These are phyloP conservation scores for Seladonia tumulorum DNA, from an alignment of 2,888 invertebrate genomes.

Conservation along the genomic window DNA sequence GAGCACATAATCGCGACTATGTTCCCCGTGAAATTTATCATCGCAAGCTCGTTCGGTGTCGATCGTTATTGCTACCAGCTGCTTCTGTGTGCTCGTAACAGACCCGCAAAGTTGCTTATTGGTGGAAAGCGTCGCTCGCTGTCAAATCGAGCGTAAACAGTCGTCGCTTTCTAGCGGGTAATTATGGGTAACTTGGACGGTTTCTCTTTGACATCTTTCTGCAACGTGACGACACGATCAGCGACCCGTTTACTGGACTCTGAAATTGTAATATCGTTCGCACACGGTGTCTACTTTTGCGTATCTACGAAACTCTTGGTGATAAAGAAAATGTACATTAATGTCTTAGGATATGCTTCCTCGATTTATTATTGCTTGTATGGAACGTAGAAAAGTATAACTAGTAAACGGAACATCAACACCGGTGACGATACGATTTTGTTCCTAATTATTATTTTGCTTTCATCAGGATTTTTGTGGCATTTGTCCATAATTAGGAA, in stretches of 20 bases:
- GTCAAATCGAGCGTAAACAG: slow-evolving; percentile 54
- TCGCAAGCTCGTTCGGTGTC: slow-evolving; percentile 17
- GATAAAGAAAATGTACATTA: too few relatives aligned
- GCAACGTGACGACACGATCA: neutral
- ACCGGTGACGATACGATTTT: too few relatives aligned
- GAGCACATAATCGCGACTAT: slow-evolving; percentile 43
- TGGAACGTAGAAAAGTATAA: too few relatives aligned
- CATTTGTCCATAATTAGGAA: too few relatives aligned
- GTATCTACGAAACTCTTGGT: too few relatives aligned
- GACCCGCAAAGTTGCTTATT: slow-evolving; percentile 11
- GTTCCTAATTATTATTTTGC: too few relatives aligned
- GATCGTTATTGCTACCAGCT: slow-evolving; percentile 37
- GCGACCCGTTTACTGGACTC: neutral
- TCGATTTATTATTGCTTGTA: too few relatives aligned
- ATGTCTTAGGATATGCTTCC: too few relatives aligned
- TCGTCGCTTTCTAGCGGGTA: slow-evolving; percentile 50
- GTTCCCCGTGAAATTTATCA: slow-evolving; percentile 48
- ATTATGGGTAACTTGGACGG: slow-evolving; percentile 34
- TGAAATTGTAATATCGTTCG: neutral
- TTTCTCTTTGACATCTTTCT: slow-evolving; percentile 25
- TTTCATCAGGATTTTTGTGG: too few relatives aligned
- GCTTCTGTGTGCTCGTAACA: neutral
- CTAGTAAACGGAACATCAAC: too few relatives aligned
- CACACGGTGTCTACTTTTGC: neutral
- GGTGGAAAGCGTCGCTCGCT: slow-evolving; percentile 18